These are phyloP conservation scores for Actenoides hombroni DNA, from an alignment of 2,113 vertebrate species.

Conservation along the genomic window DNA sequence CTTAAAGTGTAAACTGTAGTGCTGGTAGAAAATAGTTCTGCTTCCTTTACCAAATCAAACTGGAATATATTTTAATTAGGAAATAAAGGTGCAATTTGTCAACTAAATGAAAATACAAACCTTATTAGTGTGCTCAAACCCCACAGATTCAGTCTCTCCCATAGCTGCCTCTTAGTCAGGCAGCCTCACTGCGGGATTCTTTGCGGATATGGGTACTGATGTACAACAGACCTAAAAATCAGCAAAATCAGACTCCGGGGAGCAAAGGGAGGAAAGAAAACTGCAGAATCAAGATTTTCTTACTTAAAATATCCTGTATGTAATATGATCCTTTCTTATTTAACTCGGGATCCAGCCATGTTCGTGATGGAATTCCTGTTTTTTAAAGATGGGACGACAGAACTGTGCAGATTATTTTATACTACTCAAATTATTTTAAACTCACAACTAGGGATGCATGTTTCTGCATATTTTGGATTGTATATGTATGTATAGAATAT, in stretches of 20 bases:
- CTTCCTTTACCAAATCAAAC: background rate
- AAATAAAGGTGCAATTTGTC: background rate
- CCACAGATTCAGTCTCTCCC: background rate
- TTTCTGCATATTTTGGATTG: background rate
- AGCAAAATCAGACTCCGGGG: background rate
- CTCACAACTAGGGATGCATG: background rate
- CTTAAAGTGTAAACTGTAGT: background rate
- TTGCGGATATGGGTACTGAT: background rate
- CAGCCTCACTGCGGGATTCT: rapidly evolving
- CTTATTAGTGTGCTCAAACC: background rate
- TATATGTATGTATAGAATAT: background rate
- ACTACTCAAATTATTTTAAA: background rate
- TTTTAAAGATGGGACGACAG: background rate
- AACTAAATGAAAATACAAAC: background rate
- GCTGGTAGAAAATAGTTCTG: background rate
- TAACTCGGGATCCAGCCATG: background rate
- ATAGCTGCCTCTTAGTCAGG: background rate
- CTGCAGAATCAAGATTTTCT: background rate
- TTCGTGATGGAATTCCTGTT: background rate
- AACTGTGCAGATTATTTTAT: background rate
- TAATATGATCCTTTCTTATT: background rate
- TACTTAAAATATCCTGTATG: background rate
- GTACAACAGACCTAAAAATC: background rate
- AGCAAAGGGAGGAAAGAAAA: background rate
- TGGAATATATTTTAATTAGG: background rate